Evolutionary conservation across 2,113 vertebrate species (phyloP), one percentile per base, ranked within the genome.

Genomic region (Sorex fumeus): DNA sequence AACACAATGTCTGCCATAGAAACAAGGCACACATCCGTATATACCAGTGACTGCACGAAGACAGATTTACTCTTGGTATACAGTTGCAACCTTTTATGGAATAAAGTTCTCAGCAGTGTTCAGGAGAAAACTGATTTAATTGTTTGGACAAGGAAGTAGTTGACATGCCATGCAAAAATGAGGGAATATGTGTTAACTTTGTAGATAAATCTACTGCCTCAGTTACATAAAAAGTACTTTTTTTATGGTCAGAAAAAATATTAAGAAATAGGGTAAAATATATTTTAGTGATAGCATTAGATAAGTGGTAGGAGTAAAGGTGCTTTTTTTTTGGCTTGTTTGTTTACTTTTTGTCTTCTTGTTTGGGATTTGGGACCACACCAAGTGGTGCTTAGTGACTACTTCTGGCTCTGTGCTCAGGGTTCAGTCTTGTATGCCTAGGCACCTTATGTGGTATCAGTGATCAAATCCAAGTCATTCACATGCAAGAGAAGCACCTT

Each of bases 261-360:
- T 34, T 71, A 43, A 18, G 5, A 79, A 4, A 57, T 75, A 32
- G 8, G 11, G 15, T 18, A 50, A 40, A 84, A 30, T 21, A 74
- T 78, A 74, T 40, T 93, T 79, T 91, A 66, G 87, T 89, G 19
- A 36, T 18, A 88, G 15, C 60, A 36, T 4, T 47, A 80, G 3
- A 11, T 27, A 64, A 27, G 23, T 57, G 28, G 32, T 62, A n/a
- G 43, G 69, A 40, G 64, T 93, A 66, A 91, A 19, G 25, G 60
- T 62, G 60, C 16, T 53, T 53, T n/a, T n/a, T n/a, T n/a, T n/a
- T n/a, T n/a, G n/a, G n/a, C n/a, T n/a, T n/a, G n/a, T n/a, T n/a
- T n/a, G n/a, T n/a, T n/a, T n/a, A n/a, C 18, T 19, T 3, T 57
- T 57, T 19, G 4, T 16, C 18, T 57, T 19, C 18, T 57, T 57